Conservation (phyloP, 2,888 invertebrate genomes). For the Hypolimnas misippus region DNA sequence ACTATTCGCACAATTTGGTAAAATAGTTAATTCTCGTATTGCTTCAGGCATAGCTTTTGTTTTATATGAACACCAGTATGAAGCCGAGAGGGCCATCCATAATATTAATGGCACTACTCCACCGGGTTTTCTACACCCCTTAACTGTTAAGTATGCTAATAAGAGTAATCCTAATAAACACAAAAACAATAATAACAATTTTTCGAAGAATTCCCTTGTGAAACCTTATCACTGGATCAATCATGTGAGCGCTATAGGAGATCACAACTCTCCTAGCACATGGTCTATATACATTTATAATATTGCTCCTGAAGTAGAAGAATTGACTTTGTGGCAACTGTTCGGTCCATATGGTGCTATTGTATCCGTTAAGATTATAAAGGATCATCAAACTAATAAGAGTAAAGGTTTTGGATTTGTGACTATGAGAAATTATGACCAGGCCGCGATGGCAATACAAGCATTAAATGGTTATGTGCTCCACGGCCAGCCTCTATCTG, state of each 20-base stretch:
- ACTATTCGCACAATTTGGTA: constrained; percentile 82
- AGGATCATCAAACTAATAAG: constrained; percentile 81
- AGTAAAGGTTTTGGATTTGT: constrained; percentile 84
- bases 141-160: constrained; percentile 84
- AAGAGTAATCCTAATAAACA: constrained; percentile 82
- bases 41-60: constrained; percentile 83
- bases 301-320: constrained; percentile 80
- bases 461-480: constrained; percentile 79
- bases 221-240: constrained; percentile 81
- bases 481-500: constrained; percentile 78
- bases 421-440: constrained; percentile 82
- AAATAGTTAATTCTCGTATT: constrained; percentile 83
- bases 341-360: constrained; percentile 84
- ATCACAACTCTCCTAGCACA: constrained; percentile 78
- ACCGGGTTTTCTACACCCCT: constrained; percentile 80
- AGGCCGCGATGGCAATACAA: constrained; percentile 83
- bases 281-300: constrained; percentile 84
- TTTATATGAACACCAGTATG: constrained; percentile 79
- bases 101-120: constrained; percentile 78
- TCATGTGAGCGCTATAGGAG: constrained; percentile 78
- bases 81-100: constrained; percentile 80
- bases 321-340: constrained; percentile 80
- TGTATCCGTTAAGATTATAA: constrained; percentile 83
- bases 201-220: constrained; percentile 73
- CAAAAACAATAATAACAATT: constrained; percentile 80